Percentiles rank a stretch among this genome's conserved stretches.
These are phyloP conservation scores for Barbus barbus DNA, from an alignment of 2,113 vertebrate species.

Conservation along the genomic window DNA sequence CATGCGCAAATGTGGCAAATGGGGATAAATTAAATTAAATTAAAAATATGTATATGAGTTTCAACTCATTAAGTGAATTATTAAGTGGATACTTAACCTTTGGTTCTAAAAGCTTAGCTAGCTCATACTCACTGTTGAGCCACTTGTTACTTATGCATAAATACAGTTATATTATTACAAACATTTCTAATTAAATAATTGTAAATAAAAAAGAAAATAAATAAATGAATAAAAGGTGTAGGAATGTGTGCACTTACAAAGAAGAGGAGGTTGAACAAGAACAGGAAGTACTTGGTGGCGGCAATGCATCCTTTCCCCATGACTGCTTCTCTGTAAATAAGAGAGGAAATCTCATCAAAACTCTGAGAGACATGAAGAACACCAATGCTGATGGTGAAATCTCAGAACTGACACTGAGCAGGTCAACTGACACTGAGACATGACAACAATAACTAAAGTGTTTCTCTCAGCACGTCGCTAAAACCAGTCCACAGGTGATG, in stretches of 20 bases:
- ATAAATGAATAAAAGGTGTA: constrained; percentile 2
- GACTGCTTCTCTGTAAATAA: constrained; percentile 57
- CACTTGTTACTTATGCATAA: background rate
- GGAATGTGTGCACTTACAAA: constrained; percentile 81
- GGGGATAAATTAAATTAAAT: no score
- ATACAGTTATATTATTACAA: background rate
- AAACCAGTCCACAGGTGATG: background rate
- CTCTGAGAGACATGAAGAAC: background rate
- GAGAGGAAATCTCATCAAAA: background rate
- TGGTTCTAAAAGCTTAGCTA: no score
- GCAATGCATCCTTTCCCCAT: constrained; percentile 85
- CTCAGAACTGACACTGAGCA: background rate
- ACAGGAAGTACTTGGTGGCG: constrained; percentile 93
- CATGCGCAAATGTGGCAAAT: background rate
- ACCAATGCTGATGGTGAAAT: background rate
- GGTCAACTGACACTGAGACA: background rate
- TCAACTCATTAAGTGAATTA: no score
- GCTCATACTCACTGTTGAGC: no score
- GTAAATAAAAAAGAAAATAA: background rate
- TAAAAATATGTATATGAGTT: no score
- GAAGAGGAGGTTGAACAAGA: constrained; percentile 96
- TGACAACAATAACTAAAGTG: background rate
- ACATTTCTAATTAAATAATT: background rate
- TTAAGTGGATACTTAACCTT: no score
- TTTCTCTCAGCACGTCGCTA: background rate